A percentile compares a stretch with the other conserved stretches of the same genome.
Evolutionary conservation across 30 jellyfish, hydroid and myxozoan species (phyloP).

Genomic region (Cassiopea andromeda): DNA sequence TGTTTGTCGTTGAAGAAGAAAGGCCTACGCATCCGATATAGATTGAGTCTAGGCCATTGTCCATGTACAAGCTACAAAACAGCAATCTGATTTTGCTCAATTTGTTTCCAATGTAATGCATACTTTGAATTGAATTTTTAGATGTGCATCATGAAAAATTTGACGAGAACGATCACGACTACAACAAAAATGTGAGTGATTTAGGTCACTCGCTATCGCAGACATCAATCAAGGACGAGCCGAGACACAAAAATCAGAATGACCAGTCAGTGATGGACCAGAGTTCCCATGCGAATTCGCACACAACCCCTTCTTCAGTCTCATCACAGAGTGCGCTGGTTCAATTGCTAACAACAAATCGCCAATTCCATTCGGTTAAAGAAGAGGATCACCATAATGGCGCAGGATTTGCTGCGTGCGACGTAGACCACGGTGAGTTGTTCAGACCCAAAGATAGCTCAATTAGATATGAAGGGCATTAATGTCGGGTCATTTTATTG

Average conservation of each 20-base stretch:
- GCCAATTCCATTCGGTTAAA: slow-evolving; percentile 1
- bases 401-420: slow-evolving; percentile 16
- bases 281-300: neutral
- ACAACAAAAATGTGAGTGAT: slow-evolving; percentile 46
- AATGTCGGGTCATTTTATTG: too few species aligned
- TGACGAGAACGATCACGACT: slow-evolving; percentile 57
- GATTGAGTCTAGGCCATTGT: too few species aligned
- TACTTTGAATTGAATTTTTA: neutral
- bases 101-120: neutral
- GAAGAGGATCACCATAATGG: slow-evolving; percentile 1
- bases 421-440: slow-evolving; percentile 29
- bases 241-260: neutral
- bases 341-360: slow-evolving; percentile 17
- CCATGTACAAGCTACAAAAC: too few species aligned
- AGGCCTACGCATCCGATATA: too few species aligned
- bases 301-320: slow-evolving; percentile 1
- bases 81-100: neutral
- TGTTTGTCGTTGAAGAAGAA: neutral
- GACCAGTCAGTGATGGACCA: slow-evolving; percentile 13
- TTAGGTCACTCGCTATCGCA: slow-evolving; percentile 59
- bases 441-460: neutral
- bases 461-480: neutral
- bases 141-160: slow-evolving; percentile 20
- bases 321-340: slow-evolving; percentile 41
- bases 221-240: slow-evolving; percentile 67